Conservation (phyloP, 1,140 invertebrate genomes). For the Bicyclus anynana region DNA sequence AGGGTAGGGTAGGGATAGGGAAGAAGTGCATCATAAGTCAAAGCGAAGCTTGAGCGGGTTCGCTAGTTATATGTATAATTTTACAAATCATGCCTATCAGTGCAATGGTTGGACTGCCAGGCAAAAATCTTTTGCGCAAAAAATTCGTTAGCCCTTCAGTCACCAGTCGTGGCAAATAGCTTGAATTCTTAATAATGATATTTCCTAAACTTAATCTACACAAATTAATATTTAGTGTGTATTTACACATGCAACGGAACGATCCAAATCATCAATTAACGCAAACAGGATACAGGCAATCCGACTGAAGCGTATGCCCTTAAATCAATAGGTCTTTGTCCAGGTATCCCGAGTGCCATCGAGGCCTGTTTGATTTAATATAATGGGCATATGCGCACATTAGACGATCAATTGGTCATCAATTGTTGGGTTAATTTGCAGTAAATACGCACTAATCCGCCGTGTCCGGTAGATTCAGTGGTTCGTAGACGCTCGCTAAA, state of each 20-base stretch:
- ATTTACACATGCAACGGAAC: conserved; percentile 19
- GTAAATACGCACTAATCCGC: conserved; percentile 63
- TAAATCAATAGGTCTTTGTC: conserved; percentile 70
- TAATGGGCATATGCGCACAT: conserved; percentile 63
- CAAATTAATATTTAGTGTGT: conserved; percentile 9
- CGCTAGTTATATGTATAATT: no score
- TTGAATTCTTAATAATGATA: no score
- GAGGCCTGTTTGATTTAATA: conserved; percentile 66
- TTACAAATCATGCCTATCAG: no score
- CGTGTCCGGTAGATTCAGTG: conserved; percentile 35
- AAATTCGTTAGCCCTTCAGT: no score
- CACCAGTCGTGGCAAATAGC: no score
- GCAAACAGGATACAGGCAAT: conserved; percentile 35
- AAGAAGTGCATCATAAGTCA: no score
- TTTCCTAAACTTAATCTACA: not conserved
- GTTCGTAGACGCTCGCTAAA: not conserved
- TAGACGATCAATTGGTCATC: conserved; percentile 71
- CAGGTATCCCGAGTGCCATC: conserved; percentile 50
- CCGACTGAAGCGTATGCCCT: conserved; percentile 31
- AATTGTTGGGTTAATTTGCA: conserved; percentile 71
- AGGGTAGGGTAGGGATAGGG: no score
- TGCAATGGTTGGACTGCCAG: no score
- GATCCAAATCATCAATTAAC: conserved; percentile 29
- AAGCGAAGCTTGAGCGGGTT: no score
- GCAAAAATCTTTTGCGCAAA: no score